Evolutionary conservation across 1,140 invertebrate species (phyloP), one percentile per base, ranked within the genome.

Genomic region (Probaryconus sp.): DNA sequence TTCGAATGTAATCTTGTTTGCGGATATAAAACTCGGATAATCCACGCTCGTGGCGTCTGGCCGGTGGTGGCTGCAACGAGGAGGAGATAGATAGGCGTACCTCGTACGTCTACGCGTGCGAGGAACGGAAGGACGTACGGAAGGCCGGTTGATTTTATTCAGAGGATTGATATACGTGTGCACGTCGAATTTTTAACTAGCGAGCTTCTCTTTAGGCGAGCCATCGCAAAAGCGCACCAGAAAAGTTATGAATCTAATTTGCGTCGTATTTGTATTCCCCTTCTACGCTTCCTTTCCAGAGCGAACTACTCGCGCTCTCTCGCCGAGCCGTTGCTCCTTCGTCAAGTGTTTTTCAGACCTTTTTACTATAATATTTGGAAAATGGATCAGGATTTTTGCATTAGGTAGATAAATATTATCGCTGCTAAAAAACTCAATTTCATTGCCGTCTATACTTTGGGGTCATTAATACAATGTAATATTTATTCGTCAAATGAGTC

Each of bases 161-260:
- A 16, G 65, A 50, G 79, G 75, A 82, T 83, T 81, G 80, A 84
- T 85, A 85, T 83, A 83, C 82, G 80, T 68, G 77, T 65, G 83
- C 78, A 81, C 76, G 81, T 79, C 79, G 84, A 85, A 87, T 87
- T 87, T 87, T 86, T 85, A 85, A 85, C 83, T 81, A 84, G 80
- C 83, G 42, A 40, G 33, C 40, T 63, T 67, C 73, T 79, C 76
- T 81, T 80, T 75, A 76, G 71, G 74, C 75, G 71, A 76, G 74
- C 55, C 76, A 48, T 76, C 76, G 76, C 75, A 77, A 82, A 73
- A 83, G 81, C 77, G 79, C 80, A 80, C 76, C 82, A 80, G 82
- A 83, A 85, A 86, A 87, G 83, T 87, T 86, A 85, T 84, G 82
- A 87, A 87, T 87, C 85, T 84, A 86, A 87, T 87, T 87, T 86